Conservation (phyloP, 2,797 vertebrate species). For the Heteromormyrus szaboi region DNA sequence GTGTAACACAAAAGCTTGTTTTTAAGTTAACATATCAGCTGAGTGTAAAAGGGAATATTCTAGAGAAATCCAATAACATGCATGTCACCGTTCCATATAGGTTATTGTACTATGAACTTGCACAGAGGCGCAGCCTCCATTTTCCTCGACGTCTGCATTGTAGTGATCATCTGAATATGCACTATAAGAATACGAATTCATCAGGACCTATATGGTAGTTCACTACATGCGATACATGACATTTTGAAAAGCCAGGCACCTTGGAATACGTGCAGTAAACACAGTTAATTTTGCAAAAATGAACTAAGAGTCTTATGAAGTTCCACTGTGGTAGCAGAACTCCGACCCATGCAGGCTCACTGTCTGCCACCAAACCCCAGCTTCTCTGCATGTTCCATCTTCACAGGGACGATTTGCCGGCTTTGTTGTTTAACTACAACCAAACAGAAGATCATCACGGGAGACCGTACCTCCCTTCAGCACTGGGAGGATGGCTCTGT, state of each 20-base stretch:
- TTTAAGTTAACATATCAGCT: not conserved
- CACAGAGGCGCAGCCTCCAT: not conserved
- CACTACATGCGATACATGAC: not conserved
- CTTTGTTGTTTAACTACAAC: conserved; percentile 23
- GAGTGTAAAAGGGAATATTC: not conserved
- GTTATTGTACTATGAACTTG: not conserved
- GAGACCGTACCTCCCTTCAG: conserved; percentile 18
- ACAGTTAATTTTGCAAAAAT: not conserved
- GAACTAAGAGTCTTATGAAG: not conserved
- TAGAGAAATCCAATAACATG: not conserved
- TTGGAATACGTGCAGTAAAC: not conserved
- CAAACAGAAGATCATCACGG: conserved; percentile 30
- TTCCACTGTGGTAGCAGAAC: not conserved
- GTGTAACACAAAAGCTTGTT: not conserved
- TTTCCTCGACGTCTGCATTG: not conserved
- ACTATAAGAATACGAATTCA: not conserved
- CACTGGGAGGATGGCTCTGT: conserved; percentile 14
- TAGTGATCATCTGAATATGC: not conserved
- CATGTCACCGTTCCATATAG: not conserved
- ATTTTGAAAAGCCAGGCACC: not conserved
- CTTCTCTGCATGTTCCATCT: not conserved
- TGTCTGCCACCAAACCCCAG: not conserved
- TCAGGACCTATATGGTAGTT: not conserved
- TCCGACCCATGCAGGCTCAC: not conserved
- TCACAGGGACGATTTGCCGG: not conserved